phyloP scores from a whole-genome alignment of 1,140 invertebrate species.

The Bemisia tabaci region DNA sequence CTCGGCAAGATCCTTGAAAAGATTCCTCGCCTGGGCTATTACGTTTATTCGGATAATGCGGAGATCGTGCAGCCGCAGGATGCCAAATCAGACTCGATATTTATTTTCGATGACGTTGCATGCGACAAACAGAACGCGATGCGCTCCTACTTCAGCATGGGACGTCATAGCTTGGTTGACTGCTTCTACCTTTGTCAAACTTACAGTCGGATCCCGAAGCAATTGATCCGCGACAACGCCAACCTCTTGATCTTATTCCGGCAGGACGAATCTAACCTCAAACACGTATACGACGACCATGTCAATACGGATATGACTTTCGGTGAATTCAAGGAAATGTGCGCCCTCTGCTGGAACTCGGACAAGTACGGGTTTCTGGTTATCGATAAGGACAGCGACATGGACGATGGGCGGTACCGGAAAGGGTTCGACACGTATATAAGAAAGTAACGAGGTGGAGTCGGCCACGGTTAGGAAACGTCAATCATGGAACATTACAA shows the following conservation, averaged over 20 bases:
- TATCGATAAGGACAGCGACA: conserved; percentile 27
- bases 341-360: conserved; percentile 20
- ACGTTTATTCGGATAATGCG: neutral
- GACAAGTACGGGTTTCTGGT: conserved; percentile 29
- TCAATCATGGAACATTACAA: neutral
- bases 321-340: conserved; percentile 11
- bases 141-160: conserved; percentile 27
- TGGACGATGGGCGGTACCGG: neutral
- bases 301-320: too few relatives aligned
- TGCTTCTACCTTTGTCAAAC: too few relatives aligned
- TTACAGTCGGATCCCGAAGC: conserved; percentile 29
- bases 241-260: conserved; percentile 30
- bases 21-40: conserved; percentile 14
- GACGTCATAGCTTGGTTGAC: conserved; percentile 28
- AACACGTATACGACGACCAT: conserved; percentile 30
- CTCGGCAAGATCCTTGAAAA: conserved; percentile 21
- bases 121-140: conserved; percentile 19
- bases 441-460: neutral
- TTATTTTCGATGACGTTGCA: too few relatives aligned
- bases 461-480: neutral
- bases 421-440: neutral
- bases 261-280: conserved; percentile 30
- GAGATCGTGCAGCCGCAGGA: conserved; percentile 13
- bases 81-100: conserved; percentile 23
- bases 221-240: conserved; percentile 28